Conservation (phyloP, 2,113 vertebrate genomes). For the Paratilapia polleni region DNA sequence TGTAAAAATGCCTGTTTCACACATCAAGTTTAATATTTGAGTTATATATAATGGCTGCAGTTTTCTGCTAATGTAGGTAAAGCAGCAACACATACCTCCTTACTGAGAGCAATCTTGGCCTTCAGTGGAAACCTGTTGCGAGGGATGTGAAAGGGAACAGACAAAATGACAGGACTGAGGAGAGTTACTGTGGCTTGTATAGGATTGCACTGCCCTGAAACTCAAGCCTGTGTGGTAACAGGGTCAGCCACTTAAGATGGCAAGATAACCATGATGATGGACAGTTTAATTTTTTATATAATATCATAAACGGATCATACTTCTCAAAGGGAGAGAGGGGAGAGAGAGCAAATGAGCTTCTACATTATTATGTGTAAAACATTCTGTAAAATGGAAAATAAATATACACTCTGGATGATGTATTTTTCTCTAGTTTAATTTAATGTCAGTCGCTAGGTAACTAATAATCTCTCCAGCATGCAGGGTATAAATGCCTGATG, state of each 20-base stretch:
- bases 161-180: slow-evolving; percentile 74
- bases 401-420: not conserved
- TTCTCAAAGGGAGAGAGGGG: slow-evolving; percentile 12
- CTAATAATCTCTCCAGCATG: slow-evolving; percentile 28
- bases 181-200: slow-evolving; percentile 78
- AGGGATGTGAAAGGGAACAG: slow-evolving; percentile 74
- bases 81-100: slow-evolving; percentile 53
- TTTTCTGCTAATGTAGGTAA: slow-evolving; percentile 21
- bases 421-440: slow-evolving; percentile 17
- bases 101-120: slow-evolving; percentile 56
- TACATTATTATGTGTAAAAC: not conserved
- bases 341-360: not conserved
- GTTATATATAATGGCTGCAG: slow-evolving; percentile 3
- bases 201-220: slow-evolving; percentile 82
- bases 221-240: slow-evolving; percentile 78
- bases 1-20: not conserved
- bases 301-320: slow-evolving; percentile 68
- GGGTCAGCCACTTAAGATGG: slow-evolving; percentile 84
- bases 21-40: not conserved
- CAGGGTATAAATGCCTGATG: slow-evolving; percentile 30
- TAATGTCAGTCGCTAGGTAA: slow-evolving; percentile 30
- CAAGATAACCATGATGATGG: slow-evolving; percentile 77
- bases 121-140: slow-evolving; percentile 67
- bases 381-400: not conserved
- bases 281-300: slow-evolving; percentile 80